These are phyloP conservation scores for Adelphocoris suturalis DNA, from an alignment of 2,888 invertebrate genomes.

Conservation along the genomic window DNA sequence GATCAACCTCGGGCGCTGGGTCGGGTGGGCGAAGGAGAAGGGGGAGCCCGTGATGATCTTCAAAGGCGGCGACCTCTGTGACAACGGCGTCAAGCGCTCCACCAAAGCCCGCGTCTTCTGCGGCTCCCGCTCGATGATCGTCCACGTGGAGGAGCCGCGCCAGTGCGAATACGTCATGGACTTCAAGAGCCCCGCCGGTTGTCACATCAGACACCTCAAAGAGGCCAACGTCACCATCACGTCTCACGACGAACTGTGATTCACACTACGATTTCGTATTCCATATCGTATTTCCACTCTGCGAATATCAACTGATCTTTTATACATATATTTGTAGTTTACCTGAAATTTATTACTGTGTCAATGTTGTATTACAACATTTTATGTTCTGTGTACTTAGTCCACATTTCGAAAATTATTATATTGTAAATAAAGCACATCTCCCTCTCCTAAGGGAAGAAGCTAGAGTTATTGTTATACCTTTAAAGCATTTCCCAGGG, in stretches of 20 bases:
- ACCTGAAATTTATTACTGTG: too few relatives aligned
- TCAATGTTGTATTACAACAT: too few relatives aligned
- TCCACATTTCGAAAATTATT: too few relatives aligned
- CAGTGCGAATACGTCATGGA: slow-evolving; percentile 60
- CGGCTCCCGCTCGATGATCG: slow-evolving; percentile 40
- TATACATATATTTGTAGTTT: too few relatives aligned
- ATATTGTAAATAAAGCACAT: too few relatives aligned
- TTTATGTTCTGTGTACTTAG: too few relatives aligned
- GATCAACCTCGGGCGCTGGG: slow-evolving; percentile 53
- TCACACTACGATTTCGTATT: not conserved
- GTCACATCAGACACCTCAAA: slow-evolving; percentile 51
- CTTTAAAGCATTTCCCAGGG: too few relatives aligned
- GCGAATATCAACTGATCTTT: too few relatives aligned
- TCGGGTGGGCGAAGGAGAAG: slow-evolving; percentile 48
- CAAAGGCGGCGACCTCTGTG: slow-evolving; percentile 28
- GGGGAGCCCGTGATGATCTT: slow-evolving; percentile 52
- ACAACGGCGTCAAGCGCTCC: not conserved
- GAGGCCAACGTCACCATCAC: slow-evolving; percentile 52
- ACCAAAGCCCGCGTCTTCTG: slow-evolving; percentile 53
- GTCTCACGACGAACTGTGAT: slow-evolving; percentile 63
- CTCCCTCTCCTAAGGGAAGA: too few relatives aligned
- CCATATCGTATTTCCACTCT: too few relatives aligned
- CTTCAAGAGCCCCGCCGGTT: slow-evolving; percentile 63
- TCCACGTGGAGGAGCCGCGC: slow-evolving; percentile 58
- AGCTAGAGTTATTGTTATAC: too few relatives aligned